phyloP scores from a whole-genome alignment of 2,888 invertebrate genomes.

The Trypoxylon attenuatum region DNA sequence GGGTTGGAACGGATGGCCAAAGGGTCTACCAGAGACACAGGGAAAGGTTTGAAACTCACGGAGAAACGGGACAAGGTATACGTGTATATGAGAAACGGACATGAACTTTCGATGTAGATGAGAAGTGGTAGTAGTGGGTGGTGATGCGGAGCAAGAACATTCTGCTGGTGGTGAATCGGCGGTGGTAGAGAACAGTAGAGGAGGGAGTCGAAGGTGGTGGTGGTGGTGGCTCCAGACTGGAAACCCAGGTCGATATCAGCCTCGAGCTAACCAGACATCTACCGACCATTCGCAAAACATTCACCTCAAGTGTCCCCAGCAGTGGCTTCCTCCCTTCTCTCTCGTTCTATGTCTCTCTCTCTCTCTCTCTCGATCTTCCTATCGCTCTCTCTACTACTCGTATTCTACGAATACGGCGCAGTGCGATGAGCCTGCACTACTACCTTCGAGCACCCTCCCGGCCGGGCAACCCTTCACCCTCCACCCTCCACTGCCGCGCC shows the following conservation, averaged over 20 bases:
- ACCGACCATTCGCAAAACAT: slow-evolving; percentile 75
- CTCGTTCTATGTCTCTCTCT: slow-evolving; percentile 1
- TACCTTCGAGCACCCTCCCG: slow-evolving; percentile 1
- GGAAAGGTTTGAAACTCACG: slow-evolving; percentile 44
- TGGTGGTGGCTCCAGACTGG: slow-evolving; percentile 63
- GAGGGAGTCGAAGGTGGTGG: slow-evolving; percentile 58
- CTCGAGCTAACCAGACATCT: slow-evolving; percentile 74
- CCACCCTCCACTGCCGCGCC: background rate
- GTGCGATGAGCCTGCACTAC: background rate
- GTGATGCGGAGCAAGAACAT: slow-evolving; percentile 31
- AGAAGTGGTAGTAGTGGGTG: slow-evolving; percentile 19
- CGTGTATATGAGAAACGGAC: slow-evolving; percentile 69
- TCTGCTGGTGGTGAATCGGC: slow-evolving; percentile 44
- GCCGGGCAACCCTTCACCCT: background rate
- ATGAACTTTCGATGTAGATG: slow-evolving; percentile 58
- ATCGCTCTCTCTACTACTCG: background rate
- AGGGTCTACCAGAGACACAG: slow-evolving; percentile 23
- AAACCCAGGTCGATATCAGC: slow-evolving; percentile 73
- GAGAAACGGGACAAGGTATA: slow-evolving; percentile 66
- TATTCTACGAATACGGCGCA: background rate
- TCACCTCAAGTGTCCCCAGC: slow-evolving; percentile 73
- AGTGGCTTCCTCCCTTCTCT: slow-evolving; percentile 48
- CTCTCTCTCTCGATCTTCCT: slow-evolving; percentile 2
- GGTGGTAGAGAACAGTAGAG: slow-evolving; percentile 40
- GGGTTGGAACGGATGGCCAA: slow-evolving; percentile 31